phyloP scores from a whole-genome alignment of 2,113 vertebrate species.

The Myrmecophaga tridactyla region DNA sequence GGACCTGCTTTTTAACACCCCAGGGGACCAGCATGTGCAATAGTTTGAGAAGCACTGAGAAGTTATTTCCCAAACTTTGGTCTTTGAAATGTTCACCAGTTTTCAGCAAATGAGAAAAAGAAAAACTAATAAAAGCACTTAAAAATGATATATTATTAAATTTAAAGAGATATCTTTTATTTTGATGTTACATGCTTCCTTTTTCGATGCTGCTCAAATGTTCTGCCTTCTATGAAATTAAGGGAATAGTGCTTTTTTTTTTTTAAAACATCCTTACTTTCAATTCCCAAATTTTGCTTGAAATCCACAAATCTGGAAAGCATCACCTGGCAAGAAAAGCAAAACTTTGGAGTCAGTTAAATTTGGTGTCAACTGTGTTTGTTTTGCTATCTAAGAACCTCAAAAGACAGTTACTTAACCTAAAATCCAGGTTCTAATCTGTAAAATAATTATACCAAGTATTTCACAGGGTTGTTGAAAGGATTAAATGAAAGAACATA shows the following conservation, averaged over 20 bases:
- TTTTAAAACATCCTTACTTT: neutral
- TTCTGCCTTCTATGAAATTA: neutral
- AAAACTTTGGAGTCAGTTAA: neutral
- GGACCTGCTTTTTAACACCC: neutral
- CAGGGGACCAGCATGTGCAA: rapidly evolving
- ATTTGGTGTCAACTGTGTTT: neutral
- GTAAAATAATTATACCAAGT: neutral
- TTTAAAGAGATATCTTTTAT: neutral
- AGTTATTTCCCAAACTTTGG: neutral
- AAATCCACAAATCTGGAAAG: neutral
- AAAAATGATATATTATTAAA: neutral
- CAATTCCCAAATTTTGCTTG: neutral
- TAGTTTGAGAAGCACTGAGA: neutral
- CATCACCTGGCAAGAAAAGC: neutral
- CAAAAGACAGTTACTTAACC: too few relatives aligned
- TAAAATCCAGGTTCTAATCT: too few relatives aligned
- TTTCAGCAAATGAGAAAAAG: neutral
- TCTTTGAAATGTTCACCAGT: neutral
- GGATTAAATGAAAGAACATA: neutral
- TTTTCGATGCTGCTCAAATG: neutral
- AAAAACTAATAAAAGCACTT: neutral
- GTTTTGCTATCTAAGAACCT: neutral
- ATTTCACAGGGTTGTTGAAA: neutral
- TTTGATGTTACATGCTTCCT: neutral
- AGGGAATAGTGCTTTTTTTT: neutral